Evolutionary conservation across 2,113 vertebrate genomes (phyloP), one percentile per base, ranked within the genome.

Genomic region (Rissa tridactyla): DNA sequence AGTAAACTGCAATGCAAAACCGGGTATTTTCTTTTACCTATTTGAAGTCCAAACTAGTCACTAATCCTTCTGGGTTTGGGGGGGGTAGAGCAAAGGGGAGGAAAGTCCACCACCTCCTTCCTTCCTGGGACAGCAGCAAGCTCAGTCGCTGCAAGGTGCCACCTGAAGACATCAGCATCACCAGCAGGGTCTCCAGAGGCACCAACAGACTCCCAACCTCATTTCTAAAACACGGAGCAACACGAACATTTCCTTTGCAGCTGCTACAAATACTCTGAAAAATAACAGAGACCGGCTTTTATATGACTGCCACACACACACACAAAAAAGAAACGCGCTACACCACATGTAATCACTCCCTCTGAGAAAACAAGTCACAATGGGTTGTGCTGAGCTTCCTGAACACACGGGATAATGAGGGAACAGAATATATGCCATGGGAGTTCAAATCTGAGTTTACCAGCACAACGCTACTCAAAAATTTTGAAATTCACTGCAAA

Each of bases 341-440:
- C 47, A 66, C 51, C 30, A 78, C 94, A 82, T n/a, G 93, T 96
- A 97, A 96, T 95, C 95, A 96, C 95, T 95, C 96, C 95, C 96
- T 96, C 95, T 96, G 96, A 97, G 96, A 97, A 94, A 95, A 96
- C 83, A 82, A 95, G 92, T 69, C 34, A 4, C 94, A 81, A 60
- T 30, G 88, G 92, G 79, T 86, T 94, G 82, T 40, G 52, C 15
- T 9, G 82, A 95, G 88, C 82, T 80, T 95, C 86, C 86, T 19
- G 73, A 95, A 70, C 88, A 82, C 86, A n/a, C 71, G 1, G 88
- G 80, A 94, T 96, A 96, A 96, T 96, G 88, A 96, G 94, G 88
- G 58, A 95, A 96, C 83, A 82, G 80, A 97, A 93, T 92, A 86
- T 82, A 91, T 94, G 60, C 95, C 94, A 82, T 79, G 95, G 93